Evolutionary conservation across 2,113 vertebrate genomes (phyloP).

Genomic region (Corythornis vintsioides): DNA sequence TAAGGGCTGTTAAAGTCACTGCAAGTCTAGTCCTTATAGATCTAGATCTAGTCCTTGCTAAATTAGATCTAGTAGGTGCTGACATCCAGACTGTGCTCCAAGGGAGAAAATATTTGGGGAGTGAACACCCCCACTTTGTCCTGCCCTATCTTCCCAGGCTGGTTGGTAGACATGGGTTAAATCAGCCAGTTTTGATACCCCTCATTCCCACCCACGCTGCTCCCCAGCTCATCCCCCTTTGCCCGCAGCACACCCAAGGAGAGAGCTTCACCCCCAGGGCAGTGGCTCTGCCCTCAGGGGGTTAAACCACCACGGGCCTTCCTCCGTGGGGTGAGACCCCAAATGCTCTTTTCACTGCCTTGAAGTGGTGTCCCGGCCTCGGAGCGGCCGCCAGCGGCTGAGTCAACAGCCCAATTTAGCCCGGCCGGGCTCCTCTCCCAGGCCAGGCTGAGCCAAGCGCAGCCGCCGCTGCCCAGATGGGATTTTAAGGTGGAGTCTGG

Average conservation of each 20-base stretch:
- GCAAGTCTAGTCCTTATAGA: no score
- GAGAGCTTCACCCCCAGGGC: not conserved
- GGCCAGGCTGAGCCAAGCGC: slow-evolving; percentile 9
- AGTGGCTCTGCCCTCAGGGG: not conserved
- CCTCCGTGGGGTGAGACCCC: not conserved
- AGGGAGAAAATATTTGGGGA: not conserved
- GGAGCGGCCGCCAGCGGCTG: not conserved
- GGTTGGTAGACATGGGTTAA: not conserved
- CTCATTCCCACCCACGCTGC: accelerated
- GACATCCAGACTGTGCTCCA: not conserved
- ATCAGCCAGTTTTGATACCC: not conserved
- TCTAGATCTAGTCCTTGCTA: not conserved
- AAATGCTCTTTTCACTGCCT: not conserved
- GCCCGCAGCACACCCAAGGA: not conserved
- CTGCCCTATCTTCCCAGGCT: not conserved
- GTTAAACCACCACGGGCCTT: not conserved
- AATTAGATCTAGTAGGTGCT: not conserved
- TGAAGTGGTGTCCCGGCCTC: not conserved
- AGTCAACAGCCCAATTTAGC: slow-evolving; percentile 27
- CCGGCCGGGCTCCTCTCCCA: slow-evolving; percentile 31
- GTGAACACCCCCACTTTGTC: accelerated
- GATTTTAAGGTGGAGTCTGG: slow-evolving; percentile 33
- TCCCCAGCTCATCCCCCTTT: not conserved
- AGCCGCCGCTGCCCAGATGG: accelerated
- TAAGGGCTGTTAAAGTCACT: not conserved